Base-by-base conservation (phyloP, 1,140 invertebrate species). In the Drosophila pectinifera region DNA sequence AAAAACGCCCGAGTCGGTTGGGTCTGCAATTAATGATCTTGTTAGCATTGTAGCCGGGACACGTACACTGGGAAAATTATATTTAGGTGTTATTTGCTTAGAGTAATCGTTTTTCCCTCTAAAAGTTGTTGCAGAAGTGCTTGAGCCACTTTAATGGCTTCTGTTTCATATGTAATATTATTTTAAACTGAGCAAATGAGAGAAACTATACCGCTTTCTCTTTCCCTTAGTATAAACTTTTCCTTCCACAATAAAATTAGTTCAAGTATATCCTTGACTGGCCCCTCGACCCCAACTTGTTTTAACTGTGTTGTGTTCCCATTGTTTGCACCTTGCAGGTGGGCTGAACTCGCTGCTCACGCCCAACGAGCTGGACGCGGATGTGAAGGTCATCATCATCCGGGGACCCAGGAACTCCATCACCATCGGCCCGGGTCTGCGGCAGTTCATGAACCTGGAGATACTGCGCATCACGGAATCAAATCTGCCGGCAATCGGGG, bases 401-500 rank as follows among this genome's bases (percentile, higher is more conserved):
- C 93, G 95, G 0, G 95, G 96, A 0, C 95, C 96, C 2, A 90
- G 93, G 16, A 97, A 97, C 90, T 92, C 93, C 43, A 93, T 97
- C 10, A 96, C 95, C 2, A 95, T 97, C 63, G 96, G 96, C 94
- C 96, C 28, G 94, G 96, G 39, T 96, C 96, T 91, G 76, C 78
- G 24, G 88, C 93, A 39, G 61, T 96, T 96, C 85, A 92, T 92
- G 41, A 93, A 95, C 49, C 93, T 97, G 26, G 94, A 95, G 91
- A 95, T 96, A 91, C 92, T 97, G 2, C 95, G 95, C 78, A 96
- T 97, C 39, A 95, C 94, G 2, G 94, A 95, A 63, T 96, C 96
- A 1, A 95, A 95, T 80, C 93, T 97, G 5, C 96, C 96, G 1
- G 95, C 95, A 13, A 95, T 97, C 61, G 96, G 96, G 0, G 94